Evolutionary conservation across 2,797 vertebrate genomes (phyloP).

Genomic region (Anniella stebbinsi): DNA sequence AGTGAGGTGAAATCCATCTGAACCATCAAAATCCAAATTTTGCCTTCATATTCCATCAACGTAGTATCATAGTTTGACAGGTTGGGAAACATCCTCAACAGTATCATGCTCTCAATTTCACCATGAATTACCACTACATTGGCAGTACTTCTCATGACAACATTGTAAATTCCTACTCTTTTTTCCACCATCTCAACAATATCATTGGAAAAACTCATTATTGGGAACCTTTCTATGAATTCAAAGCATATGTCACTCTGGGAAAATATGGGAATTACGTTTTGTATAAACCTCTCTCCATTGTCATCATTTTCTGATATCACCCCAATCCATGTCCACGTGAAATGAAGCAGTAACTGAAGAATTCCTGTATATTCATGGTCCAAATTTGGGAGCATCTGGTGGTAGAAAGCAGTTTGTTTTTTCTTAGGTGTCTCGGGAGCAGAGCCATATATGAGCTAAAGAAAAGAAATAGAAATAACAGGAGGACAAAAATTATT

Average conservation of each 20-base stretch:
- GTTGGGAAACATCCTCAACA: not conserved
- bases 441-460: not conserved
- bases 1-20: slow-evolving; percentile 13
- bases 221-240: slow-evolving; percentile 6
- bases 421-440: not conserved
- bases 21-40: not conserved
- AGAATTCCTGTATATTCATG: not conserved
- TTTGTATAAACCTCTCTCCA: not conserved
- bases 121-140: slow-evolving; percentile 3
- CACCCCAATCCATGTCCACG: not conserved
- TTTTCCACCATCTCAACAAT: not conserved
- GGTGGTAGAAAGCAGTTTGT: not conserved
- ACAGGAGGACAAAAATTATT: not conserved
- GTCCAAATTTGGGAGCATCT: not conserved
- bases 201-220: not conserved
- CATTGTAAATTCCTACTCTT: not conserved
- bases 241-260: slow-evolving; percentile 3
- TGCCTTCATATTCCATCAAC: not conserved
- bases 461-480: not conserved
- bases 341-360: slow-evolving; percentile 9
- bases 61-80: not conserved
- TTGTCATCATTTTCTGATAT: not conserved
- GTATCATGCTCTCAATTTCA: not conserved
- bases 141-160: not conserved
- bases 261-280: not conserved